Percentiles rank a stretch among this genome's conserved stretches.
Evolutionary conservation across 2,113 vertebrate genomes (phyloP).

Genomic region (Pterophyllum scalare): DNA sequence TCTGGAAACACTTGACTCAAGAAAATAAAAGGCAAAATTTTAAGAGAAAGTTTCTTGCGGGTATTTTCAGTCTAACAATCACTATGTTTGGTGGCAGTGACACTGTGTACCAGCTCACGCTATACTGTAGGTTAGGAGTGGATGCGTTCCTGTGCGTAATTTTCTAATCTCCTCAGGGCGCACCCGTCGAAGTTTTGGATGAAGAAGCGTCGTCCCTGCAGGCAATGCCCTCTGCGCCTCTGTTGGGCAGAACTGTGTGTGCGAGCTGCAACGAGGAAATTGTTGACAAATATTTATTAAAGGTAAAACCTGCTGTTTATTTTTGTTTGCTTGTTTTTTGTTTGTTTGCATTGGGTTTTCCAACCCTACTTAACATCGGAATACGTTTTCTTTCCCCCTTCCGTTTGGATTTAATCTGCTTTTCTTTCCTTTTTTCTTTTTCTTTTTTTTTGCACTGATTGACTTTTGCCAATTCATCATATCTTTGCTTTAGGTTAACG

Average conservation of each 20-base stretch:
- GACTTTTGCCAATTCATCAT: conserved; percentile 19
- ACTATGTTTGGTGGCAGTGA: neutral
- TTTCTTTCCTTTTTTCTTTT: neutral
- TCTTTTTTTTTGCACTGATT: neutral
- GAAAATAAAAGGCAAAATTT: neutral
- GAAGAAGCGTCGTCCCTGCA: conserved; percentile 88
- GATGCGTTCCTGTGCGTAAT: conserved; percentile 1
- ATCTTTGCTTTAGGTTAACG: conserved; percentile 88
- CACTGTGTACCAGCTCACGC: neutral
- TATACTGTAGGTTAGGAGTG: neutral
- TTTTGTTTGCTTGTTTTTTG: neutral
- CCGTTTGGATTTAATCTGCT: neutral
- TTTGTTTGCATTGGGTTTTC: neutral
- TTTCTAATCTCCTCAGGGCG: conserved; percentile 77
- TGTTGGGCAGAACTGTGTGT: conserved; percentile 86
- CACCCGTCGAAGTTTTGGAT: conserved; percentile 84
- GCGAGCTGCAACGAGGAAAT: conserved; percentile 93
- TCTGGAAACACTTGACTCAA: neutral
- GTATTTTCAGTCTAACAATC: neutral
- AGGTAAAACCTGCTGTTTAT: conserved; percentile 79
- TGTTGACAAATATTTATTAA: conserved; percentile 96
- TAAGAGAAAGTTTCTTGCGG: neutral
- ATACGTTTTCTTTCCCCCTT: neutral
- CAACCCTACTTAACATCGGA: neutral
- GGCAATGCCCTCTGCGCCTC: conserved; percentile 88